Evolutionary conservation across 2,797 vertebrate genomes (phyloP).

Genomic region (Amazonetta brasiliensis): DNA sequence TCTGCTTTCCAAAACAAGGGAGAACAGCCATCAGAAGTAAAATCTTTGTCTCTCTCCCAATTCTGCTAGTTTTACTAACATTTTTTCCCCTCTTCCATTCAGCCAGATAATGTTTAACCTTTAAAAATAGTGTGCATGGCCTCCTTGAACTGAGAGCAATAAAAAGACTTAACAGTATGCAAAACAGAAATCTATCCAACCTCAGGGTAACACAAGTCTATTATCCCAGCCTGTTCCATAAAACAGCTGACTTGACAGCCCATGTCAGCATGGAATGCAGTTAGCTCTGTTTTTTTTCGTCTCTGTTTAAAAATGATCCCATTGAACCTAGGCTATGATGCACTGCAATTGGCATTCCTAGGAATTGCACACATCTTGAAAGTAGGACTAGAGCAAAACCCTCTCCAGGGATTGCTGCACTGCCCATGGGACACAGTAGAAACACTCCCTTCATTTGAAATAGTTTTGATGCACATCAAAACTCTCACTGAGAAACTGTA

Average conservation of each 20-base stretch:
- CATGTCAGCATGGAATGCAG: conserved; percentile 9
- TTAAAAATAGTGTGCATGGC: neutral
- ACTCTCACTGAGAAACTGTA: neutral
- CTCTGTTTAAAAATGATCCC: neutral
- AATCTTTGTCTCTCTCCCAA: neutral
- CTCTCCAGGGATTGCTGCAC: neutral
- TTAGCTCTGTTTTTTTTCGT: conserved; percentile 28
- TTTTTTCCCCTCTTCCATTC: neutral
- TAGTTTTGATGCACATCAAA: neutral
- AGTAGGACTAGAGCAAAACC: neutral
- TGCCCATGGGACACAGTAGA: neutral
- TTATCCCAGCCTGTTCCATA: conserved; percentile 20
- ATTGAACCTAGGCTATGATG: neutral
- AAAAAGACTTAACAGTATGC: neutral
- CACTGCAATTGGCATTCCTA: neutral
- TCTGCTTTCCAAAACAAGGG: neutral
- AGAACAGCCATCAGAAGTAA: neutral
- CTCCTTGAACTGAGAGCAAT: neutral
- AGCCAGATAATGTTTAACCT: neutral
- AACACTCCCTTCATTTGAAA: neutral
- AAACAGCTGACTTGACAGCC: conserved; percentile 36
- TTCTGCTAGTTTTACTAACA: neutral
- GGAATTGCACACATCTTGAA: neutral
- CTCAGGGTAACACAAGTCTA: neutral
- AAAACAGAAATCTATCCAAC: neutral